Evolutionary conservation across 2,888 invertebrate species (phyloP), one percentile per base, ranked within the genome.

Genomic region (Synanthedon vespiformis): DNA sequence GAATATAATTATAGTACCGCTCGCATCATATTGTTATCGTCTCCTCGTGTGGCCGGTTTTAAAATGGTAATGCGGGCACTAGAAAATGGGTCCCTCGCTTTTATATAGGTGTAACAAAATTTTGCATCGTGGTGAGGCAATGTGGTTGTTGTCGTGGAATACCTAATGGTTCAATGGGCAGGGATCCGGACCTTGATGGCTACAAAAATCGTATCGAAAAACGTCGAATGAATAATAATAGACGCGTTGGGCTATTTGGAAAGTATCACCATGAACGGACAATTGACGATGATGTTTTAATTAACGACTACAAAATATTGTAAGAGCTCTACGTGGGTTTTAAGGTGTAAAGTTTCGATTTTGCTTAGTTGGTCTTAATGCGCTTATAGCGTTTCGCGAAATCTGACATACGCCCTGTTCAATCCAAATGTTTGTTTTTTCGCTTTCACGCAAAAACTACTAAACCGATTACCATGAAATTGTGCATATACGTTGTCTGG

Each of bases 61-160:
- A 63, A 79, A 76, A 74, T 74, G 68, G 79, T 77, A 82, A 84
- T 87, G 85, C 81, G 75, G 70, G 72, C 77, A 68, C 70, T 80
- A 79, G 77, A 73, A 83, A 78, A 80, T 77, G 70, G 72, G 69
- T 70, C 70, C 80, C 67, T 70, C 70, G 74, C 83, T 86, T 87
- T 81, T 87, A 87, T 87, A 86, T 80, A 83, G 84, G 83, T 84
- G 86, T 84, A 79, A 82, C 79, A 85, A 86, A 34, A 86, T 86
- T 87, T 85, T 84, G 83, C 84, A 86, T 86, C 68, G 70, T 69
- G 61, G 77, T 87, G 87, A 68, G 82, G 87, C 85, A 86, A 86
- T 64, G 73, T 61, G 56, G 77, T 61, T 74, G 75, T 73, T 79
- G 81, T 72, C 73, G 64, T 68, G 67, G 87, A 86, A 87, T 87